Evolutionary conservation across 2,113 vertebrate species (phyloP).

Genomic region (Eulacestoma nigropectus): DNA sequence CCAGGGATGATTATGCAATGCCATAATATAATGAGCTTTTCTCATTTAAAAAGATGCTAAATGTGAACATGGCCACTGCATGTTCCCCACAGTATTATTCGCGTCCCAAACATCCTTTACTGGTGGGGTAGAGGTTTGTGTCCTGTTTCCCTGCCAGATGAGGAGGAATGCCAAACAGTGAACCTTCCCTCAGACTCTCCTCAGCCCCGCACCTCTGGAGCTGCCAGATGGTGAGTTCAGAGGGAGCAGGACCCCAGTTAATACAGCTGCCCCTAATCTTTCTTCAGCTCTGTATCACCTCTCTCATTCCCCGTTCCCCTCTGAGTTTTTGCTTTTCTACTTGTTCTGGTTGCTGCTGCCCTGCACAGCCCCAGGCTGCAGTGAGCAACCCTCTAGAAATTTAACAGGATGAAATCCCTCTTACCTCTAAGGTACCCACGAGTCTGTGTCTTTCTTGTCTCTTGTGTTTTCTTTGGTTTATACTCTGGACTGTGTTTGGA

Average conservation of each 20-base stretch:
- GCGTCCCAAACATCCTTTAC: not conserved
- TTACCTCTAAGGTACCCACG: not conserved
- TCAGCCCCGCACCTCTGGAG: rapidly evolving
- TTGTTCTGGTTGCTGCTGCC: not conserved
- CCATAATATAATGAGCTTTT: not conserved
- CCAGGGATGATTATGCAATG: not conserved
- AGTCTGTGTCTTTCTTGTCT: not conserved
- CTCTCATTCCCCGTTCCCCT: not conserved
- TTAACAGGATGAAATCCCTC: not conserved
- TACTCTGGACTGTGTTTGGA: not conserved
- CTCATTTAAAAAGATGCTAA: not conserved
- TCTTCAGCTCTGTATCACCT: not conserved
- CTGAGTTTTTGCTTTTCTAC: not conserved
- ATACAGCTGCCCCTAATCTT: not conserved
- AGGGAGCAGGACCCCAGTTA: not conserved
- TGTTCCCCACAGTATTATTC: not conserved
- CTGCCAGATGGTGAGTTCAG: not conserved
- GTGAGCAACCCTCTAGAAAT: not conserved
- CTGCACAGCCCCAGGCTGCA: not conserved
- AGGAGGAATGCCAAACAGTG: not conserved
- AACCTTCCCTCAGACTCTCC: not conserved
- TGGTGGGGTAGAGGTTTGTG: not conserved
- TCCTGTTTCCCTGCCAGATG: not conserved
- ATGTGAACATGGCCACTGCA: not conserved
- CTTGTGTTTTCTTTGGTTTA: constrained; percentile 1